These are phyloP conservation scores for Ceramica pisi DNA, from an alignment of 2,888 invertebrate species.

Conservation along the genomic window DNA sequence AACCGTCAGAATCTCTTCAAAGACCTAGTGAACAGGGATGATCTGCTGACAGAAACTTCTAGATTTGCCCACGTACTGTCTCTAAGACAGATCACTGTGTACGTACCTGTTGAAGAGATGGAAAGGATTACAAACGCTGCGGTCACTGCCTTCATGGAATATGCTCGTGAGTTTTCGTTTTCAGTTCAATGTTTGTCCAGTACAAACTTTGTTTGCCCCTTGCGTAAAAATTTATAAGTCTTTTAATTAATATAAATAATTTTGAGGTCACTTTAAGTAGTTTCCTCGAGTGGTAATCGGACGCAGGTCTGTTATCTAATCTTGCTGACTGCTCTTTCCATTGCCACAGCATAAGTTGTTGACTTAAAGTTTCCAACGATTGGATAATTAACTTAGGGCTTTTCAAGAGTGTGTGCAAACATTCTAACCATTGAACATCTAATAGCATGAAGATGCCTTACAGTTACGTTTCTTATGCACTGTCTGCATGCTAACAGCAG, in stretches of 20 bases:
- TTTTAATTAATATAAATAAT: too few relatives aligned
- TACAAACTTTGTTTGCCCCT: neutral
- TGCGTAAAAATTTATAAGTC: neutral
- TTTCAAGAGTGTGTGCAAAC: neutral
- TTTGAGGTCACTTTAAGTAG: neutral
- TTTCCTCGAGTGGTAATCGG: neutral
- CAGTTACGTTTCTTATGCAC: constrained; percentile 40
- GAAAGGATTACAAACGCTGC: constrained; percentile 85
- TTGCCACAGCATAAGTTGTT: neutral
- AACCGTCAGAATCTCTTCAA: constrained; percentile 87
- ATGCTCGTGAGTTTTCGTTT: constrained; percentile 84
- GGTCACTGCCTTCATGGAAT: constrained; percentile 87
- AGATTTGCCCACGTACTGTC: constrained; percentile 85
- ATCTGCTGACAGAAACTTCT: constrained; percentile 83
- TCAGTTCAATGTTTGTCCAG: neutral
- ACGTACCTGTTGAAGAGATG: constrained; percentile 85
- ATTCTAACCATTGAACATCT: neutral
- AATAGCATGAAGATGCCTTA: constrained; percentile 7
- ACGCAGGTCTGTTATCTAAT: neutral
- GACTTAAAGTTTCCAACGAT: neutral
- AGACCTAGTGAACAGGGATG: constrained; percentile 79
- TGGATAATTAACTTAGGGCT: neutral
- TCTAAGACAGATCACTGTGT: constrained; percentile 83
- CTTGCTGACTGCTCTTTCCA: neutral
- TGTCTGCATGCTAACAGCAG: constrained; percentile 28